Evolutionary conservation across 2,797 vertebrate species (phyloP), one percentile per base, ranked within the genome.

Genomic region (Hydrolagus colliei): DNA sequence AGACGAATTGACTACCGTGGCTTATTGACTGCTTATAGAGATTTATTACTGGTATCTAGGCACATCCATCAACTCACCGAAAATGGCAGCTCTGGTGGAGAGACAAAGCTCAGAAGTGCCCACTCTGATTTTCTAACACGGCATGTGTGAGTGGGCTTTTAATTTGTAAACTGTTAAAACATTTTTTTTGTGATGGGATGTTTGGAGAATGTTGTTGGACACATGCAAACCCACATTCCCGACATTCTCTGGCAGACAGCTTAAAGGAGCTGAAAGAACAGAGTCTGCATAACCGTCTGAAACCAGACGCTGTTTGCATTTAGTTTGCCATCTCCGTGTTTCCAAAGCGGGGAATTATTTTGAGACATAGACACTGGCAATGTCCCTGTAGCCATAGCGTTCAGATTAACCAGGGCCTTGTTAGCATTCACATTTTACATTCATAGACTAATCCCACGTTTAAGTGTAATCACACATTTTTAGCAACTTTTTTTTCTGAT

Each of bases 141-240:
- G 61, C 63, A 27, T 5, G 52, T 65, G 9, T 63, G 61, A 79
- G 22, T 80, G 16, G 12, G 65, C 65, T 80, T 80, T 80, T 80
- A 80, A 80, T 62, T 80, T 65, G 20, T 80, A 80, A 80, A 80
- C 61, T 65, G 62, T 65, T 65, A 9, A 80, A 80, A 65, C 59
- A 78, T 65, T 65, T 32, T 65, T 65, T 32, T 65, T 63, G 8
- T 65, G 77, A 32, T 80, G 14, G 77, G 77, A 65, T 80, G 77
- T 80, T 65, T 65, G 0, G n/a, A 80, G 77, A 80, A 80, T 5
- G 2, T 13, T 80, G 22, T 27, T 80, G 62, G 61, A 22, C 62
- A 2, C 22, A 7, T 80, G 62, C 77, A 65, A 80, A n/a, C 62
- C 63, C 61, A 79, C 77, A 32, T 80, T 65, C 77, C 9, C 62